phyloP scores from a whole-genome alignment of 1,140 invertebrate species.

The Anagrus nilaparvatae region DNA sequence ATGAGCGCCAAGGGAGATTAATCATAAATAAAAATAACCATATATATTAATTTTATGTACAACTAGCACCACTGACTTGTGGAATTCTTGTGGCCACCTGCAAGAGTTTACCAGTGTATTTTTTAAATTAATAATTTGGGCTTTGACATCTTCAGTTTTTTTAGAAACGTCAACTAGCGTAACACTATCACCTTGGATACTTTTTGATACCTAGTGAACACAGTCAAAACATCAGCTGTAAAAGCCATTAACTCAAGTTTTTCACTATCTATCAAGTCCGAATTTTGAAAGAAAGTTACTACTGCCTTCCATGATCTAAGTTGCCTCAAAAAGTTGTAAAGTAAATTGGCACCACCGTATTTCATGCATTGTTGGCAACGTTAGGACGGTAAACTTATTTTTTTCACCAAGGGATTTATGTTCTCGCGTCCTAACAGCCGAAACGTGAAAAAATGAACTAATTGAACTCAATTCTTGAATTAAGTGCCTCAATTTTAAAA shows the following conservation, averaged over 20 bases:
- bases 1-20: no score
- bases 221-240: background rate
- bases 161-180: background rate
- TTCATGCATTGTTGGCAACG: background rate
- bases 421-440: background rate
- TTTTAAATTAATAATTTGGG: no score
- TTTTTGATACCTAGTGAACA: background rate
- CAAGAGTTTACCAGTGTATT: no score
- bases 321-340: no score
- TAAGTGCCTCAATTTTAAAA: background rate
- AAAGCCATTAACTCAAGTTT: background rate
- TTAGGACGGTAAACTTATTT: background rate
- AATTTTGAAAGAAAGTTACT: background rate
- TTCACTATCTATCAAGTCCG: background rate
- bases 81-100: no score
- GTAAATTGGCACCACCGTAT: background rate
- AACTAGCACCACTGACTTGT: no score
- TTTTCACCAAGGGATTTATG: no score
- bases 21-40: no score
- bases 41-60: no score
- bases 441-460: background rate
- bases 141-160: no score
- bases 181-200: background rate
- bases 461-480: background rate
- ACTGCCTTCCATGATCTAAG: background rate